Base-by-base conservation (phyloP, 1,140 invertebrate genomes). In the Papilio dardanus region DNA sequence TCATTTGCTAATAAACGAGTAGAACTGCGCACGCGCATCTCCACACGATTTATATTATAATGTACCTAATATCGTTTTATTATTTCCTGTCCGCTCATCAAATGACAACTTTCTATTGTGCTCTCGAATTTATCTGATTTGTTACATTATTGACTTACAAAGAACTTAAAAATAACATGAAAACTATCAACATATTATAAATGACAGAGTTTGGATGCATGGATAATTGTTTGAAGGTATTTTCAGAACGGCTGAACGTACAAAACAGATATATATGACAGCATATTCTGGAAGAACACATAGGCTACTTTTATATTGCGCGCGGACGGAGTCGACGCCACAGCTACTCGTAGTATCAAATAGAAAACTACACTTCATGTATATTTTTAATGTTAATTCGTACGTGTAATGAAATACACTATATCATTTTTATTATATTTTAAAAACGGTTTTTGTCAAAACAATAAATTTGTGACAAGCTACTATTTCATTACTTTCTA, bases 11-110 rank as follows among this genome's bases (percentile, higher is more conserved):
- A 77, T 75, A 77, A 77, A 77, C 76, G 77, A 71, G 75, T 76
- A 66, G 73, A 79, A 74, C 71, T 75, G 62, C 28, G 76, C 74
- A 82, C 75, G 75, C 78, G 68, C 77, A 62, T 62, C 54, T 62
- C 37, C 68, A 71, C 40, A 78, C 75, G 74, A 82, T 82, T 77
- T 82, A 76, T 73, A 80, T 82, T 82, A 77, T 79, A 82, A 82
- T 82, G 74, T 82, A 46, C 37, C 68, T 46, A 76, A 75, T 77
- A 78, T 79, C 71, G 74, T 65, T 79, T 79, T 77, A 74, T 77
- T 79, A 78, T 82, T 78, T 78, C 77, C 75, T 68, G 75, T 77
- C 74, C 79, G 76, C 46, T 68, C 67, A 62, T 65, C 65, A 74
- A 68, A 74, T 67, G 75, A 73, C 24, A 46, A 77, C 79, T 75